Evolutionary conservation across 2,797 vertebrate species (phyloP).

Genomic region (Liasis olivaceus): DNA sequence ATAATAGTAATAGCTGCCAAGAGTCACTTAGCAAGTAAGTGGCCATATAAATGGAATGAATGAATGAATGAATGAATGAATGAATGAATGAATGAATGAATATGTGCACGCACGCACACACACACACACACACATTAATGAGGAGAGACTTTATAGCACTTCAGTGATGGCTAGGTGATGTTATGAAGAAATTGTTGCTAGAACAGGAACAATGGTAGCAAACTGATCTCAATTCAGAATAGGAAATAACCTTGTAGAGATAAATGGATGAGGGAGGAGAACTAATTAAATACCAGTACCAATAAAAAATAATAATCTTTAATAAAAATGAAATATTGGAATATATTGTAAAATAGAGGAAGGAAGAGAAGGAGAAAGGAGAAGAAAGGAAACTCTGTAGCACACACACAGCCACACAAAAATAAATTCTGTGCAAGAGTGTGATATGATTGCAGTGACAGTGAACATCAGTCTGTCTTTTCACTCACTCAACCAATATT

Average conservation of each 20-base stretch:
- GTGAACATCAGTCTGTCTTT: not conserved
- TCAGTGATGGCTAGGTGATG: not conserved
- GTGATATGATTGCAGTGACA: not conserved
- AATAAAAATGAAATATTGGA: not conserved
- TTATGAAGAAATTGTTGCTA: not conserved
- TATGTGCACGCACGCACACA: too few relatives aligned
- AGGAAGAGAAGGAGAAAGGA: not conserved
- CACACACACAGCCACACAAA: not conserved
- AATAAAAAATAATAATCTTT: not conserved
- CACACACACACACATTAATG: not conserved
- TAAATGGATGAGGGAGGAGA: constrained; percentile 27
- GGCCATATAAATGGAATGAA: not conserved
- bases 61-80: too few relatives aligned
- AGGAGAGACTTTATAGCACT: not conserved
- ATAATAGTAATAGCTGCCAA: not conserved
- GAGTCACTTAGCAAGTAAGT: not conserved
- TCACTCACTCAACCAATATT: not conserved
- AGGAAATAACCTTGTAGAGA: constrained; percentile 72
- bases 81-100: too few relatives aligned
- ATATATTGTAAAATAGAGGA: not conserved
- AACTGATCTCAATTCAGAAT: constrained; percentile 78
- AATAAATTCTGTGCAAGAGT: not conserved
- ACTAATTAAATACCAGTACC: not conserved
- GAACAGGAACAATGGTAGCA: constrained; percentile 70
- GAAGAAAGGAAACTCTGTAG: not conserved